Conservation (phyloP, 2,797 vertebrate genomes). For the Cossypha polioptera region DNA sequence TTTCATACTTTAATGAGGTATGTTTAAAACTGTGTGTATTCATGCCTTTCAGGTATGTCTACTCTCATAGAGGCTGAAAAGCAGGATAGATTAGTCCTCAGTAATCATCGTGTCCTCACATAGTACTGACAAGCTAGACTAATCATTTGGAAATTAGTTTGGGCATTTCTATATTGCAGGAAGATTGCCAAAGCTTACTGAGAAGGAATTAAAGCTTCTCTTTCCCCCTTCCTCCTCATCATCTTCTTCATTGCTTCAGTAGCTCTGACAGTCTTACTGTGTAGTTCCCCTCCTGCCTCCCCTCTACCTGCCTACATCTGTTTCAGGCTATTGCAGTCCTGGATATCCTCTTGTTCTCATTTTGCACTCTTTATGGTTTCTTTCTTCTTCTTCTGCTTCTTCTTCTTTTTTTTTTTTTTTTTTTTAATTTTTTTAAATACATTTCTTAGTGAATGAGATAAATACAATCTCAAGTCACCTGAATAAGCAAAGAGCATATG, state of each 20-base stretch:
- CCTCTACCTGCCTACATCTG: neutral
- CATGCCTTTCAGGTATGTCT: neutral
- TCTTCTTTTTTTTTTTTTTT: neutral
- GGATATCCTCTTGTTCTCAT: neutral
- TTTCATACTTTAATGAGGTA: neutral
- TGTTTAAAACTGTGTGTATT: neutral
- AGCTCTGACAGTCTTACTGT: neutral
- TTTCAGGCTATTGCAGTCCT: neutral
- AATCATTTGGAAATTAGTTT: neutral
- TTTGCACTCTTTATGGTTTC: neutral
- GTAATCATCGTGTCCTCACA: neutral
- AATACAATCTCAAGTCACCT: neutral
- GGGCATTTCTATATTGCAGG: neutral
- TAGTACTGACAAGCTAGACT: neutral
- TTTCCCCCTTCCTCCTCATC: neutral
- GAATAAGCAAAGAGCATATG: neutral
- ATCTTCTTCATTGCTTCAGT: neutral
- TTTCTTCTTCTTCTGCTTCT: accelerated
- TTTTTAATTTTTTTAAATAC: neutral
- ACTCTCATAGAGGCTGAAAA: neutral
- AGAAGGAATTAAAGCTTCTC: neutral
- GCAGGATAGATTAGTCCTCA: neutral
- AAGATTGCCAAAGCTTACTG: neutral
- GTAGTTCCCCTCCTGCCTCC: neutral
- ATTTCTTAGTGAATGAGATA: neutral